Evolutionary conservation across 2,888 invertebrate species (phyloP), one percentile per base, ranked within the genome.

Genomic region (Cantharis lateralis): DNA sequence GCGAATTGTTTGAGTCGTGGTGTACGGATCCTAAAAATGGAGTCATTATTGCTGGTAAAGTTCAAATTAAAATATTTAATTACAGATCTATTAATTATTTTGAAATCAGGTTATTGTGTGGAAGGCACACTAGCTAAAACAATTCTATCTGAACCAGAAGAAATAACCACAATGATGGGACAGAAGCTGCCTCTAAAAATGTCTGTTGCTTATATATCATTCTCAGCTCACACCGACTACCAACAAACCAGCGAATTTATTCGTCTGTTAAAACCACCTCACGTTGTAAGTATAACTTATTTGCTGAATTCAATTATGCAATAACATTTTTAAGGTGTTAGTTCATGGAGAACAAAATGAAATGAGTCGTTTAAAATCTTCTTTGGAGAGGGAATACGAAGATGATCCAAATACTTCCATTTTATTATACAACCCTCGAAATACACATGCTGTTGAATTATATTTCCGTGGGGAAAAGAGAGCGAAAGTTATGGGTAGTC

Each of bases 321-420:
- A 24, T 13, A 18, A 63, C 2, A 24, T 62, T 18, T 61, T 61
- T 16, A 82, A 95, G 95, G 93, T 98, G 66, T 89, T 98, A 68
- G 99, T 99, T 0, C 99, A 99, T 88, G 99, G 99, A 0, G 99
- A 99, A 87, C 96, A 96, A 89, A 99, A 99, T 89, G 99, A 99
- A 90, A 99, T 99, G 99, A 95, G 94, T 0, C 93, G 99, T 0
- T 90, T 99, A 75, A 98, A 98, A 88, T 95, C 97, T 62, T 99
- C 98, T 0, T 90, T 99, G 70, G 94, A 96, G 85, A 91, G 99
- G 15, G 98, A 99, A 87, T 98, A 98, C 86, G 96, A 97, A 88
- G 95, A 95, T 83, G 95, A 96, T 86, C 92, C 93, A 1, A 92
- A 90, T 77, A 93, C 95, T 1, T 92, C 92, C n/a, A 95, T 98